A percentile compares a stretch with the other conserved stretches of the same genome.
phyloP scores from a whole-genome alignment of 2,113 vertebrate species.

The Hyla sarda region DNA sequence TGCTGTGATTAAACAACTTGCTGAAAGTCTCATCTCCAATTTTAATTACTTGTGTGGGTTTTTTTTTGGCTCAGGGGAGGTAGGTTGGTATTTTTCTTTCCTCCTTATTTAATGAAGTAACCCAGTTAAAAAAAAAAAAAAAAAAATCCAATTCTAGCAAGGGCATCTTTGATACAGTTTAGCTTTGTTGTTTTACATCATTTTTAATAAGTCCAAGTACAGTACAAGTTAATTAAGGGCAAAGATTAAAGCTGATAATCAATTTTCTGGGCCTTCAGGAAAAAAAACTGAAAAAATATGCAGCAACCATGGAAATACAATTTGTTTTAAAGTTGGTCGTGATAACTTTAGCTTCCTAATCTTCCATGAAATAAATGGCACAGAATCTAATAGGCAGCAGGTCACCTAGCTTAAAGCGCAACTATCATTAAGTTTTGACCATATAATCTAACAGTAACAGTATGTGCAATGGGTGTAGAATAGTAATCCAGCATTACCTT shows the following conservation, averaged over 20 bases:
- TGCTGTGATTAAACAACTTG: conserved; percentile 53
- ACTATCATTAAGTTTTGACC: no score
- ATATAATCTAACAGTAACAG: no score
- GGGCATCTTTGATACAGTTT: conserved; percentile 51
- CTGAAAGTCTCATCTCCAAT: conserved; percentile 61
- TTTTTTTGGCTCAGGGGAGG: conserved; percentile 65
- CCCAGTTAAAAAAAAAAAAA: conserved; percentile 65
- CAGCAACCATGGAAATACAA: conserved; percentile 14
- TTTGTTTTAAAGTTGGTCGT: neutral
- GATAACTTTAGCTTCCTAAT: conserved; percentile 5
- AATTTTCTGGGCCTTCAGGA: conserved; percentile 28
- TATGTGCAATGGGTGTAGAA: no score
- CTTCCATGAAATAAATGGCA: neutral
- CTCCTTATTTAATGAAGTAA: conserved; percentile 69
- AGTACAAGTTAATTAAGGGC: conserved; percentile 62
- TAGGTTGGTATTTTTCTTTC: conserved; percentile 60
- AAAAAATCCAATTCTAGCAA: conserved; percentile 69
- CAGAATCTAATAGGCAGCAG: neutral
- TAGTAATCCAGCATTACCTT: no score
- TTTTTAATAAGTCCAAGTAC: conserved; percentile 58
- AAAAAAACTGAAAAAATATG: neutral
- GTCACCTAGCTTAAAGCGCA: no score
- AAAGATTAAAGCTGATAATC: conserved; percentile 51
- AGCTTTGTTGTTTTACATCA: conserved; percentile 61
- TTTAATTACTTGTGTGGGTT: conserved; percentile 65